These are phyloP conservation scores for Eupeodes luniger DNA, from an alignment of 2,888 invertebrate genomes.

Conservation along the genomic window DNA sequence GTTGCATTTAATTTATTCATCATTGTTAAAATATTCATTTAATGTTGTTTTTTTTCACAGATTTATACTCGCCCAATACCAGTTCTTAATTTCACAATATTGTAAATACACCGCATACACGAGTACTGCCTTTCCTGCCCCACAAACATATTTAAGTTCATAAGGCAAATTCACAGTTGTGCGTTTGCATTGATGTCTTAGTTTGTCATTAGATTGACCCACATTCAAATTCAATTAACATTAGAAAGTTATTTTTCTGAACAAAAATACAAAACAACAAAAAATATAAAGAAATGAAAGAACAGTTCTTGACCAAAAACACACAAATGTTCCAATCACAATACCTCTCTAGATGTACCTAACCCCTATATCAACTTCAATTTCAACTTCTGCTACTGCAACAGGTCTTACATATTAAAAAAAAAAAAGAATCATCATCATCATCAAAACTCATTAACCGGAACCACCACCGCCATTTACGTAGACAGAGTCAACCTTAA, in stretches of 20 bases:
- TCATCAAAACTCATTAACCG: slow-evolving; percentile 43
- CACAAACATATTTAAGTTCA: neutral
- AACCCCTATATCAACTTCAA: neutral
- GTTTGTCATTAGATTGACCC: slow-evolving; percentile 27
- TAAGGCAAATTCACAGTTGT: slow-evolving; percentile 17
- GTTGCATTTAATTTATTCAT: too few species aligned
- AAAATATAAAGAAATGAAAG: slow-evolving; percentile 17
- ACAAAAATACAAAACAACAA: neutral
- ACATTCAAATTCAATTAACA: slow-evolving; percentile 36
- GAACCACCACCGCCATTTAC: slow-evolving; percentile 57
- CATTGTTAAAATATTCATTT: too few species aligned
- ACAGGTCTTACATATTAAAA: slow-evolving; percentile 53
- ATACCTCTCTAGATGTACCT: neutral
- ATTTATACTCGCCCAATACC: too few species aligned
- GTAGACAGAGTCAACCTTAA: slow-evolving; percentile 27
- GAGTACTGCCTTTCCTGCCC: neutral
- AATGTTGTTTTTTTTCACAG: too few species aligned
- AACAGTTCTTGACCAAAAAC: slow-evolving; percentile 62
- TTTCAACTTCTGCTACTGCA: slow-evolving; percentile 18
- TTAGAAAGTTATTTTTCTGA: slow-evolving; percentile 53
- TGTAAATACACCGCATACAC: neutral
- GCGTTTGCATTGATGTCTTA: neutral
- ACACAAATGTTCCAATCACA: slow-evolving; percentile 8
- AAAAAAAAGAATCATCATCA: neutral
- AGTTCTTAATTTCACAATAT: neutral